Evolutionary conservation across 1,140 invertebrate genomes (phyloP), one percentile per base, ranked within the genome.

Genomic region (Euura saliciscinereae): DNA sequence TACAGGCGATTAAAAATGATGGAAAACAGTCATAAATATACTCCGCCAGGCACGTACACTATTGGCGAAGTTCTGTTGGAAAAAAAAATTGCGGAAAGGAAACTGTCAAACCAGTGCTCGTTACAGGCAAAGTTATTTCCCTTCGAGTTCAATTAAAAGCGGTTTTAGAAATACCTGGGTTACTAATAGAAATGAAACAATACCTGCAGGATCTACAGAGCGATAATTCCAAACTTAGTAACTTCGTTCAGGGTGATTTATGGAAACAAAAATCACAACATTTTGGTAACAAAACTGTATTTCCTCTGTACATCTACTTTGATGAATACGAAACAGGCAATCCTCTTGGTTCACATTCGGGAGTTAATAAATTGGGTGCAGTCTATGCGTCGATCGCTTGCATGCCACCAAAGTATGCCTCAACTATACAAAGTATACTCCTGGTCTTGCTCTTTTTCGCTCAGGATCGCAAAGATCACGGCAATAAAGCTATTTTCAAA

Each of bases 311-410:
- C 45, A 45, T 78, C 10, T 76, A 74, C 45, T 75, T 69, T 45
- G 78, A 79, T 68, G 78, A 79, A 68, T 79, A 74, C 44, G 78
- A 79, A 75, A 68, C 45, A 4, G 72, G 74, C 13, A 78, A 78
- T 70, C 65, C 67, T 59, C 67, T 77, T 6, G 73, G 75, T 1
- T 59, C 66, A n/a, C 78, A 79, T 76, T 59, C 78, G 45, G 76
- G 75, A 1, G 73, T 77, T 13, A 46, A 10, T 76, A 78, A 69
- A 10, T 28, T 28, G 28, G 28, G 28, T 28, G 28, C 28, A 28
- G 28, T 28, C 28, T 28, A 28, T 28, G 28, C 74, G 10, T 46
- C 70, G 28, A 46, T 79, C 2, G 66, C 75, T 43, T 75, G 73
- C 68, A 65, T 80, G 6, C 77, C 79, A 51, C 75, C 75, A 8